phyloP scores from a whole-genome alignment of 2,888 invertebrate genomes.

The Acronicta leporina region DNA sequence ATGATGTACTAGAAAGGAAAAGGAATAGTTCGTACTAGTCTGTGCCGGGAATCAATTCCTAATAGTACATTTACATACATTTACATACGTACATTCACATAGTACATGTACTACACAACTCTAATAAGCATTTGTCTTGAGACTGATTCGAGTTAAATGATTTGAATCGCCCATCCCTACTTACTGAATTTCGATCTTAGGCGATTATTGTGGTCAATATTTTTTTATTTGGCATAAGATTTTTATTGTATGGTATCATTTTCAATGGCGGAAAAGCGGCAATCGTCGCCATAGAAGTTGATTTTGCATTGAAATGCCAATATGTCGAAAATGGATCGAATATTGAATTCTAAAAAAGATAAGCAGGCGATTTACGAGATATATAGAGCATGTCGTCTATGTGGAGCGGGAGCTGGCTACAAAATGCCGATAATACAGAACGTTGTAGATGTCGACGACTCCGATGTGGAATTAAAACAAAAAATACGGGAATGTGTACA shows the following conservation, averaged over 20 bases:
- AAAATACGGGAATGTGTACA: slow-evolving; percentile 85
- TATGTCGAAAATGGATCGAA: slow-evolving; percentile 70
- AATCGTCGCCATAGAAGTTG: slow-evolving; percentile 51
- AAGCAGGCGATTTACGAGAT: slow-evolving; percentile 81
- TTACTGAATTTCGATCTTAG: too few species aligned
- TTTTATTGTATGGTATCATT: slow-evolving; percentile 41
- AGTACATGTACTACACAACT: too few species aligned
- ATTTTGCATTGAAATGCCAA: slow-evolving; percentile 31
- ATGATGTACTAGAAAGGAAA: too few species aligned
- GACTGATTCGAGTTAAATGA: too few species aligned
- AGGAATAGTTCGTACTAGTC: too few species aligned
- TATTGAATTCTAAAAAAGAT: slow-evolving; percentile 65
- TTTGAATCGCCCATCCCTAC: too few species aligned
- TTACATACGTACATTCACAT: too few species aligned
- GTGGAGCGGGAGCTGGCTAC: slow-evolving; percentile 85
- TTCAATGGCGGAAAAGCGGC: slow-evolving; percentile 62
- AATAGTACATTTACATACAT: too few species aligned
- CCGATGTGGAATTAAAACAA: slow-evolving; percentile 74
- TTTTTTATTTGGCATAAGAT: not conserved
- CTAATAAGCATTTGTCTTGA: too few species aligned
- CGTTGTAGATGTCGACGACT: slow-evolving; percentile 69
- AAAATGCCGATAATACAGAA: slow-evolving; percentile 87
- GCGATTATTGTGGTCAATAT: too few species aligned
- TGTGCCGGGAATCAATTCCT: too few species aligned
- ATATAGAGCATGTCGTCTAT: slow-evolving; percentile 83